Evolutionary conservation across 1,140 invertebrate species (phyloP), one percentile per base, ranked within the genome.

Genomic region (Venturia canescens): DNA sequence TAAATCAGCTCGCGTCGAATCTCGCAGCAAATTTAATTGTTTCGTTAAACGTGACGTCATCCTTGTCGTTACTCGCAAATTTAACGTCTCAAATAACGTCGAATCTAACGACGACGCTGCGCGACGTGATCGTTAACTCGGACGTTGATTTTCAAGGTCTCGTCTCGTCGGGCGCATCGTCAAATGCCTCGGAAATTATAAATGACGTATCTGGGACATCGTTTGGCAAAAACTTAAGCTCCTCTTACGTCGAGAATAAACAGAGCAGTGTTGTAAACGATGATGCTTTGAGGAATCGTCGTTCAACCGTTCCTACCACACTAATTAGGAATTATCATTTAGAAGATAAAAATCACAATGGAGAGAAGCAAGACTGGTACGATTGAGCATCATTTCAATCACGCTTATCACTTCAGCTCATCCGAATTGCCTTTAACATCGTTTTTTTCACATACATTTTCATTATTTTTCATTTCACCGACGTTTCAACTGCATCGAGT

Each of bases 11-110:
- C 18, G 71, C 85, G 0, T 80, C 85, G 15, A 80, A 85, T 66
- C 83, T 90, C 0, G 75, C 78, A 0, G 82, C 75, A 0, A 88
- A 84, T 66, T 18, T 86, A 27, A 84, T 82, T 16, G 69, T 82
- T 4, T 78, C 81, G 15, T 67, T 82, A 4, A 89, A 90, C 66
- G 23, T 82, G 4, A 86, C 87, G 9, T 70, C 80, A 1, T 53
- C 80, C 13, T 44, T 44, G 0, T 48, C 77, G 1, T 83, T 80
- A 1, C 18, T 90, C 0, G 83, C 85, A 38, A 86, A 84, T 60
- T 87, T 91, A 2, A 84, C 84, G 1, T 66, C 82, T 15, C 83
- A 88, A 81, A 85, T 90, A 7, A 84, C 84, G 0, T 82, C 83
- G 7, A 91, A 88, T 63, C 84, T 85, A 34, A 89, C 78, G 0